A percentile compares a stretch with the other conserved stretches of the same genome.
phyloP scores from a whole-genome alignment of 2,888 invertebrate genomes.

The Mesochorus sp. region DNA sequence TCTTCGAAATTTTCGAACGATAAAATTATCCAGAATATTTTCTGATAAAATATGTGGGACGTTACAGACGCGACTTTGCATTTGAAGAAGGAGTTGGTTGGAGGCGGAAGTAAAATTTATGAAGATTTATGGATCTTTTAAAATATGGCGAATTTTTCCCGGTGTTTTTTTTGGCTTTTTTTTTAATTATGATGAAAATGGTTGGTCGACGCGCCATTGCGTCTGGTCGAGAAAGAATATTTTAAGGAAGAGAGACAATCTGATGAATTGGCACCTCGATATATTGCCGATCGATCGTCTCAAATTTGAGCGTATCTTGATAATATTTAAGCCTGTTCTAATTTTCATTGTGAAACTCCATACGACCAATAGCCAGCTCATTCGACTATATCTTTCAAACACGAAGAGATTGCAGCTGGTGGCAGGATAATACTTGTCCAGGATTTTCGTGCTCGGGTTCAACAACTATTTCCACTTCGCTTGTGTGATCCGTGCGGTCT shows the following conservation, averaged over 20 bases:
- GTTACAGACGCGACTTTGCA: conserved; percentile 15
- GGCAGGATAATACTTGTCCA: conserved; percentile 46
- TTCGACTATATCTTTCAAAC: neutral
- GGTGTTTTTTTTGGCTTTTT: conserved; percentile 10
- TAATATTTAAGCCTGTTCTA: conserved; percentile 21
- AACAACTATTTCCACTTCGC: conserved; percentile 70
- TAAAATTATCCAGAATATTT: conserved; percentile 60
- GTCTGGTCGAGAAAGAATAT: conserved; percentile 52
- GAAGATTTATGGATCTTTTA: conserved; percentile 63
- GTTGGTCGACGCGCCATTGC: neutral
- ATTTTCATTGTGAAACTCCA: conserved; percentile 13
- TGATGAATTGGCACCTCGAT: no score
- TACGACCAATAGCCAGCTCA: conserved; percentile 4
- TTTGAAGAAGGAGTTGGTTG: conserved; percentile 17
- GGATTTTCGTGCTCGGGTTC: conserved; percentile 57
- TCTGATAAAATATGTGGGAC: conserved; percentile 56
- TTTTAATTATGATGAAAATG: conserved; percentile 1
- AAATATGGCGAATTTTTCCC: conserved; percentile 15
- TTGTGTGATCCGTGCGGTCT: conserved; percentile 67
- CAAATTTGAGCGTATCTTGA: conserved; percentile 44
- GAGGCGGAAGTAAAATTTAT: conserved; percentile 49
- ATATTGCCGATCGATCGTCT: conserved; percentile 38
- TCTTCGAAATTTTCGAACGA: conserved; percentile 29
- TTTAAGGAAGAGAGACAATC: neutral
- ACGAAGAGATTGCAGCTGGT: conserved; percentile 36